Conservation (phyloP, 2,888 invertebrate species). For the Acronicta leporina region DNA sequence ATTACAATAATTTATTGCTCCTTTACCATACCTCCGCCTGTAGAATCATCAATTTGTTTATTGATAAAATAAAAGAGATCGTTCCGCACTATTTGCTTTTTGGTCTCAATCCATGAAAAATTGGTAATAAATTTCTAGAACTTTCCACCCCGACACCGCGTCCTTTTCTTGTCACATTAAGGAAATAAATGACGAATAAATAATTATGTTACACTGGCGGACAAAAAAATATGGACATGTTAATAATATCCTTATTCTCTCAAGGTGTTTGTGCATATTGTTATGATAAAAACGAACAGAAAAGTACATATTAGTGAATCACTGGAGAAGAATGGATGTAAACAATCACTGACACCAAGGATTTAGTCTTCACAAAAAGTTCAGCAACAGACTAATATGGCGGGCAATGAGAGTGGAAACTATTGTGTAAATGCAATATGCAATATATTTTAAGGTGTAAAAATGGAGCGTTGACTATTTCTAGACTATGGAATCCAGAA, state of each 20-base stretch:
- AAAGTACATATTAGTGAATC: conserved; percentile 40
- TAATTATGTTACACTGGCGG: conserved; percentile 20
- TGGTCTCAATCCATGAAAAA: conserved; percentile 39
- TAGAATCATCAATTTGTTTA: conserved; percentile 61
- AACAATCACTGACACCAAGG: conserved; percentile 48
- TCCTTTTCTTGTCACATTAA: conserved; percentile 7
- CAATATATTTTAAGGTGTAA: conserved; percentile 28
- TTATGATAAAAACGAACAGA: conserved; percentile 43
- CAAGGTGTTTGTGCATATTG: conserved; percentile 40
- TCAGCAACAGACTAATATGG: conserved; percentile 26
- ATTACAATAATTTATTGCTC: conserved; percentile 67
- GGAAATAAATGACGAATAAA: conserved; percentile 22
- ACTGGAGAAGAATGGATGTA: conserved; percentile 36
- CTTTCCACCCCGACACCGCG: conserved; percentile 1
- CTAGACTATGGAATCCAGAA: conserved; percentile 35
- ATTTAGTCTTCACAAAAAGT: conserved; percentile 37
- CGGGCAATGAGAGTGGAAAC: conserved; percentile 48
- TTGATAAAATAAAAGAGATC: conserved; percentile 59
- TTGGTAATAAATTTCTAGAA: conserved; percentile 27
- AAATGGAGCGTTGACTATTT: conserved; percentile 41
- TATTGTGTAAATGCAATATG: conserved; percentile 46
- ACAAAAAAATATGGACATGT: conserved; percentile 30
- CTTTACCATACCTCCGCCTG: conserved; percentile 54
- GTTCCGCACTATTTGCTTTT: conserved; percentile 46
- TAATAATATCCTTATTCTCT: conserved; percentile 31